Evolutionary conservation across 2,888 invertebrate species (phyloP).

Genomic region (Aphelenchoides bicaudatus): DNA sequence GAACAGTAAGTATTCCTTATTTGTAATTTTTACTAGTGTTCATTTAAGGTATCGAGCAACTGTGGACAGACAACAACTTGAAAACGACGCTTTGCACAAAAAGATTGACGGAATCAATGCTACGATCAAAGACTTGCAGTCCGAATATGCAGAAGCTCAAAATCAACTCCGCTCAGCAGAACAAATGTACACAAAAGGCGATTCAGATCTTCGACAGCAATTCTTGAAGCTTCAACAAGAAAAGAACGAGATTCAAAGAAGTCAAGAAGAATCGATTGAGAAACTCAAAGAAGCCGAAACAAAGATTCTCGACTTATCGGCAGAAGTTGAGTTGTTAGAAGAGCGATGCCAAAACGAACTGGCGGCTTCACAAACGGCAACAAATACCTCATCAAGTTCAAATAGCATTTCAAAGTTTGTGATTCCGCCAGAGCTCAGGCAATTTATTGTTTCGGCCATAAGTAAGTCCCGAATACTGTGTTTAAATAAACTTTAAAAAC

Average conservation of each 20-base stretch:
- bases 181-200: not conserved
- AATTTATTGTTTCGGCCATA: constrained; percentile 14
- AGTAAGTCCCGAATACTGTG: too few relatives aligned
- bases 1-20: constrained; percentile 10
- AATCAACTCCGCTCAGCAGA: constrained; percentile 2
- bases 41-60: constrained; percentile 3
- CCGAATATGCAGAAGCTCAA: constrained; percentile 11
- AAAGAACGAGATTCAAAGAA: not conserved
- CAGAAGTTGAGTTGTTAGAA: constrained; percentile 13
- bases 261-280: not conserved
- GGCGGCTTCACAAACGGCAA: too few relatives aligned
- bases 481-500: too few relatives aligned
- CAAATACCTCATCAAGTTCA: too few relatives aligned
- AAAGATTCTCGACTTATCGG: not conserved
- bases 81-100: constrained; percentile 7
- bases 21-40: not conserved
- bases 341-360: not conserved
- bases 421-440: constrained; percentile 12
- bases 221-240: constrained; percentile 3
- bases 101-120: constrained; percentile 7
- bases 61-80: not conserved
- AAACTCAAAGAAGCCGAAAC: not conserved
- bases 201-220: too few relatives aligned
- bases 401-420: not conserved
- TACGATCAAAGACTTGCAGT: constrained; percentile 18